Percentiles rank a stretch among this genome's conserved stretches.
These are phyloP conservation scores for Pangasius sanitwongsei DNA, from an alignment of 2,797 vertebrate species.

Conservation along the genomic window DNA sequence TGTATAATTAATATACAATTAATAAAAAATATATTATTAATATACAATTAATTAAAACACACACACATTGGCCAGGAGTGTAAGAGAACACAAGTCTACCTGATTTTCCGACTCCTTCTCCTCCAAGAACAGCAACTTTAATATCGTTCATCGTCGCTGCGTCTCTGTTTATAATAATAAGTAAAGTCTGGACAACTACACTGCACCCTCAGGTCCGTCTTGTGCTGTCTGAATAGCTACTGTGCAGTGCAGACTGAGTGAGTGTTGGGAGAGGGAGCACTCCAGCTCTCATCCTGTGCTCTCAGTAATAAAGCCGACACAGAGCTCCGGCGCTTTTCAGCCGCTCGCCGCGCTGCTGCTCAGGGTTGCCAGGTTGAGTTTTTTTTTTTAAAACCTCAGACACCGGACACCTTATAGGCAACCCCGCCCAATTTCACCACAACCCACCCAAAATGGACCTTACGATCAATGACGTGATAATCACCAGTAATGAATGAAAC, in stretches of 20 bases:
- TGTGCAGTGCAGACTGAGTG: neutral
- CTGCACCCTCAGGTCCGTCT: neutral
- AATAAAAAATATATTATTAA: too few relatives aligned
- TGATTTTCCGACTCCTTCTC: conserved; percentile 83
- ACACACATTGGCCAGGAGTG: too few relatives aligned
- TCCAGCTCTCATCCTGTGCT: conserved; percentile 12
- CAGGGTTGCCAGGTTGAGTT: conserved; percentile 7
- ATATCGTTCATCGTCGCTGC: conserved; percentile 73
- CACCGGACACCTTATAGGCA: too few relatives aligned
- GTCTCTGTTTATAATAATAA: neutral
- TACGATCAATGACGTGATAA: neutral
- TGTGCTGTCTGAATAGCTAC: neutral
- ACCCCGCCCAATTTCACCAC: neutral
- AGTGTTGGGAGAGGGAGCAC: neutral
- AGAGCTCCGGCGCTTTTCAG: neutral
- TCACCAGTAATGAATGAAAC: neutral
- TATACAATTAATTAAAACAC: too few relatives aligned
- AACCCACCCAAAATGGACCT: neutral
- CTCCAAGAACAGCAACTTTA: conserved; percentile 81
- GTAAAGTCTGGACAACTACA: neutral
- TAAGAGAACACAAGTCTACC: conserved; percentile 63
- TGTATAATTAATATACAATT: too few relatives aligned
- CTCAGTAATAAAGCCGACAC: neutral
- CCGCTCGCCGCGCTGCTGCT: fast-evolving
- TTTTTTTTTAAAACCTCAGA: too few relatives aligned